phyloP scores from a whole-genome alignment of 2,888 invertebrate species.

The Pseudoips prasinana region DNA sequence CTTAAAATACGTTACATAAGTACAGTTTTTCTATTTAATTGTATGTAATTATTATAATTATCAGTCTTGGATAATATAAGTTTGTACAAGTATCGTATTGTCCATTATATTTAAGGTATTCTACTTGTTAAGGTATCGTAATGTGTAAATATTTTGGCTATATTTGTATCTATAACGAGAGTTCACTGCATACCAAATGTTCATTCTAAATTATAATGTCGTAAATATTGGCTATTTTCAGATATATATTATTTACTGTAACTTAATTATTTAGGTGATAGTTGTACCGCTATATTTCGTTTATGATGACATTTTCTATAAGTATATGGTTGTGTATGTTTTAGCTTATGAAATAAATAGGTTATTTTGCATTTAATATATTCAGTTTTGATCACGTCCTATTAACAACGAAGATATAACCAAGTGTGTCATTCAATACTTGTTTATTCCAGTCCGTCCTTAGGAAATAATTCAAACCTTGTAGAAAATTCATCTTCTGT shows the following conservation, averaged over 20 bases:
- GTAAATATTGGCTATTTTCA: constrained; percentile 56
- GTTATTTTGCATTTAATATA: constrained; percentile 61
- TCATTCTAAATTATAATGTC: constrained; percentile 47
- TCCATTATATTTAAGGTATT: constrained; percentile 58
- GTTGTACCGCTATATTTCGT: constrained; percentile 27
- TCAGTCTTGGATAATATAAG: constrained; percentile 42
- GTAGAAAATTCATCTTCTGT: constrained; percentile 9
- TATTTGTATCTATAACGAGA: constrained; percentile 45
- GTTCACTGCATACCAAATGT: constrained; percentile 53
- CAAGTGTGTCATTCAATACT: constrained; percentile 36
- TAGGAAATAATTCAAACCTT: constrained; percentile 42
- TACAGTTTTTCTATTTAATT: constrained; percentile 25
- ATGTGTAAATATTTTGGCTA: constrained; percentile 56
- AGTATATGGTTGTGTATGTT: constrained; percentile 57
- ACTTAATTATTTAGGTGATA: constrained; percentile 40
- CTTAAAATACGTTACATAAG: constrained; percentile 20
- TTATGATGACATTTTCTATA: constrained; percentile 42
- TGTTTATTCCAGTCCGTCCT: constrained; percentile 71
- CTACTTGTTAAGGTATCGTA: constrained; percentile 39
- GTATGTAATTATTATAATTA: constrained; percentile 18
- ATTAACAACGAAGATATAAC: constrained; percentile 37
- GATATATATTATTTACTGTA: constrained; percentile 47
- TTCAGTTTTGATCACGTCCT: constrained; percentile 31
- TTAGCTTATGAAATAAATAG: constrained; percentile 48
- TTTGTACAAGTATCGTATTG: constrained; percentile 55